Base-by-base conservation (phyloP, 2,797 vertebrate genomes). In the Sciaenops ocellatus region DNA sequence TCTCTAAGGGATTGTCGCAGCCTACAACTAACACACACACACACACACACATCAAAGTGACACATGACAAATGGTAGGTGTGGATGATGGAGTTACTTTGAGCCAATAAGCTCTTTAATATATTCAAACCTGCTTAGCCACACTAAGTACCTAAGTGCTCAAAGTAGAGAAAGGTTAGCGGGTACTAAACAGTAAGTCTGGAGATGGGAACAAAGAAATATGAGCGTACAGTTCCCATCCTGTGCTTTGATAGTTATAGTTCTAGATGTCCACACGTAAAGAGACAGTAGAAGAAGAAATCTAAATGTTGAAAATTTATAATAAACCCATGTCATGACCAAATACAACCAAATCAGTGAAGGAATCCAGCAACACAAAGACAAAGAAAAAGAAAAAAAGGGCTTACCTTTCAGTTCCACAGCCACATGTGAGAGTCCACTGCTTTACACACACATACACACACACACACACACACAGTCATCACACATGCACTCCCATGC, bases 401-500 rank as follows among this genome's bases (percentile, higher is more conserved):
- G 73, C 94, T 94, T 95, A 95, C 95, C 94, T 95, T 93, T 79
- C 76, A 90, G 74, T 87, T 87, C 77, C 77, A 86, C 79, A 78
- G 88, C 76, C 82, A 88, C 82, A 88, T 83, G 84, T 88, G 75
- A 89, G 78, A 86, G 82, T 83, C 72, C 68, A 80, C 18, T 38
- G 67, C 73, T 87, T 48, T 67, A 55, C 52, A 79, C 81, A 71
- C 83, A 48, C 82, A 63, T 85, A 63, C 73, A 56, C 47, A 47
- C 55, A 73, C 79, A 69, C 46, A 52, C 55, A 66, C 54, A 63
- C 62, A 42, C 68, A 34, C 51, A 75, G 38, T 62, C 63, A 80
- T 69, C 83, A 78, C 76, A 85, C 87, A 91, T 87, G 79, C 47
- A 54, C 82, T 88, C 85, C 69, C 79, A 84, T 66, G 61, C 47